Evolutionary conservation across 2,888 invertebrate species (phyloP), one percentile per base, ranked within the genome.

Genomic region (Eudemis profundana): DNA sequence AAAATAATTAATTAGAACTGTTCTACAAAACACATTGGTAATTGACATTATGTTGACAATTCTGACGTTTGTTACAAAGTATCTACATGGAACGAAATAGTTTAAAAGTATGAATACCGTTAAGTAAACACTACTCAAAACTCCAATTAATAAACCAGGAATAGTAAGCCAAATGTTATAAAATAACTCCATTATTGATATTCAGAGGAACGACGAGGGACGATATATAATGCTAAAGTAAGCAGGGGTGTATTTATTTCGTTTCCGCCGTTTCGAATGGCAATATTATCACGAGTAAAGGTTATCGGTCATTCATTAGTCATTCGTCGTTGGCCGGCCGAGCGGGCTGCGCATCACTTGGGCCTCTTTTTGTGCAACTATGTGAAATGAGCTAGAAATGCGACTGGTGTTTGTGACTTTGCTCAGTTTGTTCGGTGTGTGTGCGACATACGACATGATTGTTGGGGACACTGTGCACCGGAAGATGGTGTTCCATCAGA

Each of bases 401-500:
- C 89, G 87, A 74, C 70, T 81, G 67, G 72, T 82, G 61, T 74
- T 78, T 66, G 63, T 59, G 42, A 57, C 23, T 5, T 42, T 61
- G 17, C 73, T 75, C 69, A 79, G 78, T 74, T 72, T 80, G 72
- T 72, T 78, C 75, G 80, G 79, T 72, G 77, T 80, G 77, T 83
- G 81, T 78, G 76, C 74, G 68, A 74, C 79, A 66, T 82, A 74
- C 79, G 91, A 92, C 70, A 92, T 92, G 92, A 87, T 91, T 66
- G 74, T 86, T 17, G 91, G 91, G 49, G 91, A 92, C 69, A 90
- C 86, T 1, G 89, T 92, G 69, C 91, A 90, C 69, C 83, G 87
- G 68, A 92, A 92, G 78, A 90, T 92, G 91, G 87, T 92, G 64
- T 91, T 89, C 72, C 91, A 92, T 66, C 87, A 91, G 69, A 85